Base-by-base conservation (phyloP, 2,888 invertebrate genomes). In the Lumbricus terrestris region DNA sequence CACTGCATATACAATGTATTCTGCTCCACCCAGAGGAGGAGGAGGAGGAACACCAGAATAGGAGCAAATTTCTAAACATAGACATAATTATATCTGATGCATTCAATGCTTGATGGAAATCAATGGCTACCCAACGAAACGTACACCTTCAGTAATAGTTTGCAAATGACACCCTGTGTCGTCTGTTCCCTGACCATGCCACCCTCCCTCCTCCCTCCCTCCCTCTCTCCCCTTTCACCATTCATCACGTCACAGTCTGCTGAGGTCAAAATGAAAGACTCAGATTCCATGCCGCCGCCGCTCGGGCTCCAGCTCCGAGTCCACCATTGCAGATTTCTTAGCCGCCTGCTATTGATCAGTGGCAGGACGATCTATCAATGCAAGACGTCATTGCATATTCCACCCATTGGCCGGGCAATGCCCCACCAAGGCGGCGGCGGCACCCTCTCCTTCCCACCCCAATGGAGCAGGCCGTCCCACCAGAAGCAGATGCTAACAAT, bases 331-430 rank as follows among this genome's bases (percentile, higher is more conserved):
- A n/a, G 69, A 3, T 5, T 69, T 69, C 69, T 69, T n/a, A 69
- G 69, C 69, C 69, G n/a, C 69, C n/a, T n/a, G 69, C n/a, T 69
- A 69, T n/a, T 11, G 69, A 69, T 69, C 69, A 69, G 69, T n/a
- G 29, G 29, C n/a, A 8, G 69, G 69, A 69, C 69, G 13, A 69
- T 69, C 11, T 69, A 69, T n/a, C 69, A 69, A 69, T n/a, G 69
- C 69, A 69, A 69, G 69, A 69, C 69, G n/a, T 69, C 69, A 69
- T 69, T 69, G 69, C 69, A 69, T 69, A 69, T 69, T 69, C 69
- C 69, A n/a, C 69, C 69, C 69, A 69, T 69, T 6, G n/a, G 69
- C n/a, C n/a, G 11, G 13, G 69, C 69, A 69, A n/a, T n/a, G 69
- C 69, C n/a, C n/a, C 69, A 69, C 69, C 8, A n/a, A 29, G 29